A percentile compares a stretch with the other conserved stretches of the same genome.
Conservation (phyloP, 2,888 invertebrate genomes). For the Corythucha ciliata region DNA sequence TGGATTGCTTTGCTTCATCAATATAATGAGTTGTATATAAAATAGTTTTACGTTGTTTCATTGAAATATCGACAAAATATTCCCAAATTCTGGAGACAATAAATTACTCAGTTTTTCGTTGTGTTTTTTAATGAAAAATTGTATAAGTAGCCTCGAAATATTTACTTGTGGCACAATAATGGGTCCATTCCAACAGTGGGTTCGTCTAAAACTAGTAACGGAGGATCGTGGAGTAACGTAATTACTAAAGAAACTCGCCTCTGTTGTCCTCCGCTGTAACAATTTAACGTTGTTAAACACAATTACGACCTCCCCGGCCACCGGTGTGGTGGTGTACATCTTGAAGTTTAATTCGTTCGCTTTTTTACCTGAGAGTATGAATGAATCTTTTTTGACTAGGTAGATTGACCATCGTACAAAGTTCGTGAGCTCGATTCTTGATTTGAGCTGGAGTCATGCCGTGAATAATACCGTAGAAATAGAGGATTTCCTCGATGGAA, state of each 20-base stretch:
- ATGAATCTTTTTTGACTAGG: slow-evolving; percentile 32
- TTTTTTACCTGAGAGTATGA: slow-evolving; percentile 34
- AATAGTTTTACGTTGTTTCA: slow-evolving; percentile 42
- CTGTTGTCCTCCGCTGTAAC: slow-evolving; percentile 70
- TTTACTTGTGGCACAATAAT: slow-evolving; percentile 46
- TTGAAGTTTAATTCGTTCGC: not conserved
- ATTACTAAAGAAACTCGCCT: slow-evolving; percentile 80
- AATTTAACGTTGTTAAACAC: not conserved
- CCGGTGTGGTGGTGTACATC: not conserved
- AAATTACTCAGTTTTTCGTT: too few species aligned
- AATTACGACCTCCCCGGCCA: not conserved
- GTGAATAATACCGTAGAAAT: slow-evolving; percentile 45
- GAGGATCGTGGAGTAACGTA: slow-evolving; percentile 78
- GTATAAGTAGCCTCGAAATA: too few species aligned
- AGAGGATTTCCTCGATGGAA: slow-evolving; percentile 45
- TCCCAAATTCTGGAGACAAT: slow-evolving; percentile 45
- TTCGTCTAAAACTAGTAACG: slow-evolving; percentile 80
- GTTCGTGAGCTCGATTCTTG: slow-evolving; percentile 30
- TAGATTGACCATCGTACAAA: slow-evolving; percentile 35
- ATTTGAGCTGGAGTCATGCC: slow-evolving; percentile 40
- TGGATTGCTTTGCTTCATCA: slow-evolving; percentile 43
- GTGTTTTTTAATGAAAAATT: too few species aligned
- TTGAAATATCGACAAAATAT: slow-evolving; percentile 43
- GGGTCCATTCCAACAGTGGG: slow-evolving; percentile 93
- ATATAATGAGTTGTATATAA: slow-evolving; percentile 49